Percentiles rank a stretch among this genome's conserved stretches.
phyloP scores from a whole-genome alignment of 2,888 invertebrate genomes.

The Chloromyia formosa region DNA sequence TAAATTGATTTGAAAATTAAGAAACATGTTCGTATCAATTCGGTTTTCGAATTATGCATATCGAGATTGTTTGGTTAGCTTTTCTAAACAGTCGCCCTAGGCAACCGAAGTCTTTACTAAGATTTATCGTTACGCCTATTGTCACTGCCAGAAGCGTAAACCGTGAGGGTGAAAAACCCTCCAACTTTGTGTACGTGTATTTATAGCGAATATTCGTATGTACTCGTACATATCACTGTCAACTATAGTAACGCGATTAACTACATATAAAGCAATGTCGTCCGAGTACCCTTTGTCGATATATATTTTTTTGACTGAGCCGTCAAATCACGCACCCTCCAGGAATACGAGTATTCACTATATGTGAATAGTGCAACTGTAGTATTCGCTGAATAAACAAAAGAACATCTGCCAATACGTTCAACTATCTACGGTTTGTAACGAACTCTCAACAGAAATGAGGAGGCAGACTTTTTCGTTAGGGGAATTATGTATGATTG shows the following conservation, averaged over 20 bases:
- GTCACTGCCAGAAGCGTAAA: neutral
- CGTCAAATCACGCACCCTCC: neutral
- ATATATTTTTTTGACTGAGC: neutral
- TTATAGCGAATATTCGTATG: no score
- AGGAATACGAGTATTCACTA: neutral
- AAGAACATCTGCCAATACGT: slow-evolving; percentile 37
- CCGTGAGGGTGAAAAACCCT: neutral
- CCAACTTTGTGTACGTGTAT: neutral
- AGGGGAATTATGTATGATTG: no score
- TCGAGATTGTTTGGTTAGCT: no score
- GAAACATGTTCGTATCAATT: no score
- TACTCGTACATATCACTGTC: no score
- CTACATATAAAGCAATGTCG: neutral
- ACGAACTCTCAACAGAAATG: neutral
- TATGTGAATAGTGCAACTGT: slow-evolving; percentile 7
- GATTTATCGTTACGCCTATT: no score
- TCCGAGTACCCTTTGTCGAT: neutral
- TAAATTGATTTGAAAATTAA: no score
- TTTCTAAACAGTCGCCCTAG: no score
- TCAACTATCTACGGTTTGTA: neutral
- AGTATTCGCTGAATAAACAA: slow-evolving; percentile 29
- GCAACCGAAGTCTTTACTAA: no score
- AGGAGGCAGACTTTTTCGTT: no score
- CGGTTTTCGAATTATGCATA: no score
- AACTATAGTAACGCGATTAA: neutral